Conservation (phyloP, 2,888 invertebrate genomes). For the Nasonovia ribisnigri region DNA sequence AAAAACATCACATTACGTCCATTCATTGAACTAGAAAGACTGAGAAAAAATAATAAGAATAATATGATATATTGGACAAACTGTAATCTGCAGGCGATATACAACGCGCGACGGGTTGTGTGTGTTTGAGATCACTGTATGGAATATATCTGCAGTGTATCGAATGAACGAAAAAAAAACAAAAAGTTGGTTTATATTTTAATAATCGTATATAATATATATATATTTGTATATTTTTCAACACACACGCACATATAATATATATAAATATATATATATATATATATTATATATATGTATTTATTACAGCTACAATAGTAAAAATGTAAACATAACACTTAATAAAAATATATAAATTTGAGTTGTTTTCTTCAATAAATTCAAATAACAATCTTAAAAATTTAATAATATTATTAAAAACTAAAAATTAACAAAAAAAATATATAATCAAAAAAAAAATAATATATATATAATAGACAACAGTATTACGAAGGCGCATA, state of each 20-base stretch:
- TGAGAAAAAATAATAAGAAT: background rate
- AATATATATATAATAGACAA: conserved; percentile 55
- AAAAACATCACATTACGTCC: background rate
- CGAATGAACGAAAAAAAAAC: background rate
- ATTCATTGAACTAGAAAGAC: conserved; percentile 30
- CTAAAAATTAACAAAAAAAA: conserved; percentile 55
- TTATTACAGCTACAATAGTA: conserved; percentile 53
- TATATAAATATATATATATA: background rate
- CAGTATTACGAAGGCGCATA: conserved; percentile 60
- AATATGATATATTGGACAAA: background rate
- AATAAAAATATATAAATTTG: conserved; percentile 58
- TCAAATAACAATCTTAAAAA: conserved; percentile 61
- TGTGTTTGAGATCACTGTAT: background rate
- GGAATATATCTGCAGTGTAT: background rate
- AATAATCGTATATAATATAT: conserved; percentile 33
- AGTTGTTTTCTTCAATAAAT: conserved; percentile 46
- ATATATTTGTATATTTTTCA: conserved; percentile 49
- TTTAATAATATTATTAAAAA: conserved; percentile 35
- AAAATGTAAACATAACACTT: conserved; percentile 64
- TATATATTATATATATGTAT: background rate
- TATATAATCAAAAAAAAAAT: conserved; percentile 29
- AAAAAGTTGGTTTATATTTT: conserved; percentile 2
- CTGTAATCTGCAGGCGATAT: background rate
- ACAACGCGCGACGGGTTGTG: background rate
- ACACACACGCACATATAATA: background rate